Conservation (phyloP, 2,888 invertebrate genomes). For the Eilema sororculum region DNA sequence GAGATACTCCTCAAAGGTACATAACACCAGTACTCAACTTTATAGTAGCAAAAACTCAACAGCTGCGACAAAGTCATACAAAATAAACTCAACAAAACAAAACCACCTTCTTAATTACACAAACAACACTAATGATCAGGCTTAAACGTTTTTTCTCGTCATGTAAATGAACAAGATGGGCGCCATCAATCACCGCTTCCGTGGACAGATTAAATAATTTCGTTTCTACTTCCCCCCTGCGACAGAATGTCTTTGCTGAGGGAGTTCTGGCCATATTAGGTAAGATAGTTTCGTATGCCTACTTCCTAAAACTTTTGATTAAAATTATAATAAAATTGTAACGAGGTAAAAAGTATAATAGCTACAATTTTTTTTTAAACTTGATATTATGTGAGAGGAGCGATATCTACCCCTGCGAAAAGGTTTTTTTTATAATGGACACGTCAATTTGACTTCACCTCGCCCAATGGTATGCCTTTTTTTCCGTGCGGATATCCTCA, state of each 20-base stretch:
- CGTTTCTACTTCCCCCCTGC: slow-evolving; percentile 43
- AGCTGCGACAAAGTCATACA: background rate
- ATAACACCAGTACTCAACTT: background rate
- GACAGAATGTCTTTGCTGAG: slow-evolving; percentile 30
- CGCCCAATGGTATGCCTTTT: too few relatives aligned
- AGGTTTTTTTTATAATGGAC: too few relatives aligned
- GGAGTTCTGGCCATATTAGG: background rate
- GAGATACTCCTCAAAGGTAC: background rate
- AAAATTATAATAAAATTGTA: too few relatives aligned
- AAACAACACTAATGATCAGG: slow-evolving; percentile 39
- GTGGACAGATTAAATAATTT: slow-evolving; percentile 63
- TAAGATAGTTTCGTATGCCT: background rate
- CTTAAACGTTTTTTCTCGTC: slow-evolving; percentile 44
- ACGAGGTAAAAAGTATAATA: too few relatives aligned
- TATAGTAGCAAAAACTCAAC: background rate
- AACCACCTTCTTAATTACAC: slow-evolving; percentile 30
- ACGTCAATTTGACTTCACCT: too few relatives aligned
- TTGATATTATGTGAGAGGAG: too few relatives aligned
- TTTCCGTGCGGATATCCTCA: too few relatives aligned
- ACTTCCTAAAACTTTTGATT: too few relatives aligned
- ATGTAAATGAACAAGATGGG: slow-evolving; percentile 46
- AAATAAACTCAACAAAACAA: background rate
- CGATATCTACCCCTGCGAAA: too few relatives aligned
- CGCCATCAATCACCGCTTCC: slow-evolving; percentile 52
- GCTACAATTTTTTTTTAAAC: too few relatives aligned